A percentile compares a stretch with the other conserved stretches of the same genome.
phyloP scores from a whole-genome alignment of 2,113 vertebrate species.

The Triplophysa tibetana region DNA sequence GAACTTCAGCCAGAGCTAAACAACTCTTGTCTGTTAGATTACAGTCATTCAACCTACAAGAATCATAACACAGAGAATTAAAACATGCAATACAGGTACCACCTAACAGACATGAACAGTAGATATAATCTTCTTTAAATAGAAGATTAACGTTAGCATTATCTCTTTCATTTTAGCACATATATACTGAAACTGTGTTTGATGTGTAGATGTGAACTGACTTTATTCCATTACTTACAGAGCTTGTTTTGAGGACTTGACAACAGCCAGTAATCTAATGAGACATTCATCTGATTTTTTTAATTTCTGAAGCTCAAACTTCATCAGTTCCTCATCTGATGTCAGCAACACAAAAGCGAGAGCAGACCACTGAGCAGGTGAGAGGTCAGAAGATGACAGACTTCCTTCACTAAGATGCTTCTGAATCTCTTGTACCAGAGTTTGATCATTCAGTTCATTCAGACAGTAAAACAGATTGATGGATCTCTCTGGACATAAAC shows the following conservation, averaged over 20 bases:
- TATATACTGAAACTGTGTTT: no score
- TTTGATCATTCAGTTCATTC: no score
- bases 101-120: no score
- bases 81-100: no score
- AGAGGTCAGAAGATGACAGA: slow-evolving; percentile 16
- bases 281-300: slow-evolving; percentile 32
- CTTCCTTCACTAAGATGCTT: background rate
- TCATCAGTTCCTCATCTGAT: slow-evolving; percentile 25
- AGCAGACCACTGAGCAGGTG: background rate
- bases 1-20: background rate
- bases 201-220: no score
- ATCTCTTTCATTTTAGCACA: no score
- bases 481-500: slow-evolving; percentile 20
- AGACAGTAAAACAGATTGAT: slow-evolving; percentile 20
- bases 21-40: slow-evolving; percentile 1
- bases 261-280: slow-evolving; percentile 2
- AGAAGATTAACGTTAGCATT: no score
- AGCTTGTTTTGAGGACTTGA: slow-evolving; percentile 13
- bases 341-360: slow-evolving; percentile 33
- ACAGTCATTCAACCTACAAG: background rate
- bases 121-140: no score
- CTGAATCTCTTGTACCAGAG: no score
- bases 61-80: background rate
- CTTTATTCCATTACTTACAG: slow-evolving; percentile 1
- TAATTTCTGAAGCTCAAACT: slow-evolving; percentile 33